Evolutionary conservation across 2,888 invertebrate genomes (phyloP), one percentile per base, ranked within the genome.

Genomic region (Cephalotes varians): DNA sequence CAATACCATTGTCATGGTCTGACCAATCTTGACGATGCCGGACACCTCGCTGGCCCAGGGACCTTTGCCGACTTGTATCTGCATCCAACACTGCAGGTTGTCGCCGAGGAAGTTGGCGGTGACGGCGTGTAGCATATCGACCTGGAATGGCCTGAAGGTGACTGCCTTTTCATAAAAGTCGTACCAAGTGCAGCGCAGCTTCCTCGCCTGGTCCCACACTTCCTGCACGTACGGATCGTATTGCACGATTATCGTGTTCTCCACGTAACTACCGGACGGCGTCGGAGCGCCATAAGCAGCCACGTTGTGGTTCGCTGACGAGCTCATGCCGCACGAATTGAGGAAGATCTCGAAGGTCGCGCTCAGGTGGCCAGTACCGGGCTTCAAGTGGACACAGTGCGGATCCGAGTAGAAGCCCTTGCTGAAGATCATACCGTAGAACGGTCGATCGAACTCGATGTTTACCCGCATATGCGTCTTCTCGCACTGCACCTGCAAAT

Each of bases 31-130:
- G 12, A 98, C 98, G 92, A 98, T 98, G 77, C 98, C 98, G 0
- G 98, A 98, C 47, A 98, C 98, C 95, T 98, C 98, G 18, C 98
- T 98, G n/a, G 98, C 98, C 98, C 98, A 98, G 0, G 98, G 98
- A 88, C 98, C 98, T 94, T 98, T 98, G 80, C 98, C 98, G 64
- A 98, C 98, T 95, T 98, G 98, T 91, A 98, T 98, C 95, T 98
- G 98, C 98, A 98, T 98, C 98, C 98, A 98, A 95, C 98, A 98
- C 94, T 98, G 98, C 91, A 98, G 95, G 95, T 98, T 98, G 95
- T 98, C 98, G 40, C 98, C 98, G 91, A 98, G 96, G 96, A 98
- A 98, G 95, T 98, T 98, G 69, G 98, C 98, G 0, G 98, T 98
- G 64, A 98, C 98, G 0, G 98, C 98, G 94, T 98, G 98, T 90